Percentiles rank a stretch among this genome's conserved stretches.
These are phyloP conservation scores for Ciconia boyciana DNA, from an alignment of 2,113 vertebrate genomes.

Conservation along the genomic window DNA sequence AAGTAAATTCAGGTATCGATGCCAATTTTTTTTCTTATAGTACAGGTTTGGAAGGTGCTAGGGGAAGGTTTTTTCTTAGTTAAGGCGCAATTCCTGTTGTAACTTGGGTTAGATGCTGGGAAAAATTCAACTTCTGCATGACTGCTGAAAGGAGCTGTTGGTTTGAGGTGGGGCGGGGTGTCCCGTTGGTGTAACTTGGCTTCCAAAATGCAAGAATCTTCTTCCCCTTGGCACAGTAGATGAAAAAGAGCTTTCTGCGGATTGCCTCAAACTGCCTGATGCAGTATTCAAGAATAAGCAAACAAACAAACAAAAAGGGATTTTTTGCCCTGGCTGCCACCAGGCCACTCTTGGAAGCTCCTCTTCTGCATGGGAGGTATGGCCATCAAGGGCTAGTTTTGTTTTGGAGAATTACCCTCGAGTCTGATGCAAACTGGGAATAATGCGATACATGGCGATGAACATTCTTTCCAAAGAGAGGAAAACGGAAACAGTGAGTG, in stretches of 20 bases:
- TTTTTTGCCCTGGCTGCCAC: neutral
- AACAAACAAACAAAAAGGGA: neutral
- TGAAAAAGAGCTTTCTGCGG: neutral
- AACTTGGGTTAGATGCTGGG: neutral
- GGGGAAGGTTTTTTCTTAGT: neutral
- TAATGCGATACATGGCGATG: fast-evolving
- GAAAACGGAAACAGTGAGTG: neutral
- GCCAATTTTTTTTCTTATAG: neutral
- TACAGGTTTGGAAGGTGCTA: neutral
- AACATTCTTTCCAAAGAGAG: neutral
- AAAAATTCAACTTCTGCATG: neutral
- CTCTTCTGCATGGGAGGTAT: neutral
- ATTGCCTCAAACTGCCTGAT: neutral
- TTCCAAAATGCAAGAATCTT: neutral
- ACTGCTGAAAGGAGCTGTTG: neutral
- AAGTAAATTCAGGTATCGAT: neutral
- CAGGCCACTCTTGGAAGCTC: neutral
- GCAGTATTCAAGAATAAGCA: neutral
- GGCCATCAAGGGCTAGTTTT: neutral
- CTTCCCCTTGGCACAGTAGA: neutral
- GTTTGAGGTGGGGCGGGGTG: neutral
- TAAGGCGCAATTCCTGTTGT: neutral
- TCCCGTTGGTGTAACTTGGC: neutral
- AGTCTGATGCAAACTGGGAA: neutral
- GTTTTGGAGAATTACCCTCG: neutral